Percentiles rank a stretch among this genome's conserved stretches.
These are phyloP conservation scores for Lagria hirta DNA, from an alignment of 2,888 invertebrate species.

Conservation along the genomic window DNA sequence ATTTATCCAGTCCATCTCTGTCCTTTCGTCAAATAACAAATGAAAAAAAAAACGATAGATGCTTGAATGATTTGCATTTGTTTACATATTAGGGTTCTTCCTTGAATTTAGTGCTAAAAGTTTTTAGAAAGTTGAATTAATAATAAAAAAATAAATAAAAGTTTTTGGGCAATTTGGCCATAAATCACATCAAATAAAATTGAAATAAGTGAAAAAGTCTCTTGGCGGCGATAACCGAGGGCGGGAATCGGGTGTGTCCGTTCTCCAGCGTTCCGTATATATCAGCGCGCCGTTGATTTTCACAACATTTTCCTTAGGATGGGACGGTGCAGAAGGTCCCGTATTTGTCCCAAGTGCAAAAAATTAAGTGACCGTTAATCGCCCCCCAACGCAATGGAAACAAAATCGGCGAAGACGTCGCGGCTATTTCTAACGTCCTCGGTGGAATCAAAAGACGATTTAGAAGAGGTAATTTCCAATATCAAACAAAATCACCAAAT, in stretches of 20 bases:
- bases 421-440: constrained; percentile 80
- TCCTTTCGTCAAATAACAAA: too few relatives aligned
- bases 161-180: too few relatives aligned
- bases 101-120: too few relatives aligned
- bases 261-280: constrained; percentile 43
- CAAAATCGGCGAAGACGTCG: constrained; percentile 56
- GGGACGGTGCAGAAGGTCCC: constrained; percentile 66
- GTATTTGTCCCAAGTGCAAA: constrained; percentile 60
- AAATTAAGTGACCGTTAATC: constrained; percentile 57
- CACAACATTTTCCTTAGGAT: constrained; percentile 56
- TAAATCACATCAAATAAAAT: too few relatives aligned
- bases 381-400: constrained; percentile 43
- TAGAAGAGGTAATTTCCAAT: constrained; percentile 76
- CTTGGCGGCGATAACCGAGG: too few relatives aligned
- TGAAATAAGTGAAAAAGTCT: too few relatives aligned
- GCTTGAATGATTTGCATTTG: too few relatives aligned
- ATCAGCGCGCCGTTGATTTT: constrained; percentile 55
- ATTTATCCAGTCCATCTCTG: too few relatives aligned
- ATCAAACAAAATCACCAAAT: constrained; percentile 54
- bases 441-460: constrained; percentile 87
- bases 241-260: constrained; percentile 19
- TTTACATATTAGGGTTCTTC: too few relatives aligned
- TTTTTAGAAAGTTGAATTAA: too few relatives aligned
- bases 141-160: too few relatives aligned
- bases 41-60: too few relatives aligned